Evolutionary conservation across 2,888 invertebrate species (phyloP).

Genomic region (Formica aserva): DNA sequence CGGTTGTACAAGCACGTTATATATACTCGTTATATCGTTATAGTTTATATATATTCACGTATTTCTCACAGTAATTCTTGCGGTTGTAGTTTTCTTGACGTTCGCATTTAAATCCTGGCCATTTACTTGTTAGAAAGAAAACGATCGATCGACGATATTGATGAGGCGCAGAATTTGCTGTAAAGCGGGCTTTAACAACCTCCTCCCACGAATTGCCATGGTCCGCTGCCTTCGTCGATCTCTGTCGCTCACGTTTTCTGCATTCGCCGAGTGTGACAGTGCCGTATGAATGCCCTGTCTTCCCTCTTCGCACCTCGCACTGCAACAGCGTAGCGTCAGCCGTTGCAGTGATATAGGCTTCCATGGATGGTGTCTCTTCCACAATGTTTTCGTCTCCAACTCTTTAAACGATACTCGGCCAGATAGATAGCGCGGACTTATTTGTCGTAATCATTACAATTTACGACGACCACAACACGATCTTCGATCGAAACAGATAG

Average conservation of each 20-base stretch:
- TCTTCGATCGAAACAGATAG: not conserved
- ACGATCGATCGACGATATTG: conserved; percentile 28
- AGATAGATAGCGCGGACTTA: not conserved
- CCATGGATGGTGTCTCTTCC: not conserved
- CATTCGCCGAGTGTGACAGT: conserved; percentile 61
- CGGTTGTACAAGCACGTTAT: not conserved
- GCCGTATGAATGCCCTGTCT: conserved; percentile 51
- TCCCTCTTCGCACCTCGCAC: conserved; percentile 37
- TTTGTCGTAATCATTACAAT: not conserved
- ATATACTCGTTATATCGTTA: not conserved
- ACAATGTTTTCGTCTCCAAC: not conserved
- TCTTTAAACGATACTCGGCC: conserved; percentile 1
- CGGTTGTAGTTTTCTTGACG: not conserved
- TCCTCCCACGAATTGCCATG: conserved; percentile 64
- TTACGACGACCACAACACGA: not conserved
- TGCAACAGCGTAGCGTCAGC: conserved; percentile 31
- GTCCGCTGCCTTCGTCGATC: conserved; percentile 56
- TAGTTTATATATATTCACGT: not conserved
- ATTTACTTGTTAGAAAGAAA: conserved; percentile 10
- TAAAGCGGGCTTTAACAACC: conserved; percentile 67
- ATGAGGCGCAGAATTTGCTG: conserved; percentile 52
- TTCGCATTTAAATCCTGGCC: conserved; percentile 17
- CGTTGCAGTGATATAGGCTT: conserved; percentile 8
- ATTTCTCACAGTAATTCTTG: not conserved
- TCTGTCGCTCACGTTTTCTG: conserved; percentile 61